Evolutionary conservation across 2,888 invertebrate species (phyloP).

Genomic region (Harpalus rubripes): DNA sequence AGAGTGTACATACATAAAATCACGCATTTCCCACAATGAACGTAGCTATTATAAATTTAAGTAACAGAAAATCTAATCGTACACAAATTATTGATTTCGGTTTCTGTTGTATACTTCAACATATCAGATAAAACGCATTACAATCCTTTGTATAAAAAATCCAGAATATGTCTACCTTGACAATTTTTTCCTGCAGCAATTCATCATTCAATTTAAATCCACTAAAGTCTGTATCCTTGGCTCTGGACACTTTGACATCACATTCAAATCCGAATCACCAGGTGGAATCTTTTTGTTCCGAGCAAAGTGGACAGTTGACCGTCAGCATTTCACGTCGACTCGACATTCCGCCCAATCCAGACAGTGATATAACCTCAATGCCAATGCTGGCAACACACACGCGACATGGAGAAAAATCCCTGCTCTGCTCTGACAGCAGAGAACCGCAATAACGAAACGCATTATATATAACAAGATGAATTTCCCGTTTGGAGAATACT

Average conservation of each 20-base stretch:
- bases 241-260: constrained; percentile 24
- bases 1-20: no score
- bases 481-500: constrained; percentile 36
- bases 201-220: constrained; percentile 46
- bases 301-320: constrained; percentile 38
- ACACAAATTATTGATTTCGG: no score
- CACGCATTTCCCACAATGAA: no score
- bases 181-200: neutral
- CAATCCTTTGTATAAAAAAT: neutral
- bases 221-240: constrained; percentile 6
- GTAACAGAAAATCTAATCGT: no score
- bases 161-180: neutral
- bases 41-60: no score
- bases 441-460: constrained; percentile 48
- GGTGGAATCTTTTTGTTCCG: constrained; percentile 55
- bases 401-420: constrained; percentile 36
- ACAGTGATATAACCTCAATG: constrained; percentile 37
- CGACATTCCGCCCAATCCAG: constrained; percentile 24
- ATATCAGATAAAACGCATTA: neutral
- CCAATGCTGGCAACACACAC: constrained; percentile 6
- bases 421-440: constrained; percentile 45
- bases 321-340: neutral
- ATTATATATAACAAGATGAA: constrained; percentile 55
- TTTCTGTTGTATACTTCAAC: no score
- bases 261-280: constrained; percentile 51